phyloP scores from a whole-genome alignment of 2,888 invertebrate genomes.

The Rhaphigaster nebulosa region DNA sequence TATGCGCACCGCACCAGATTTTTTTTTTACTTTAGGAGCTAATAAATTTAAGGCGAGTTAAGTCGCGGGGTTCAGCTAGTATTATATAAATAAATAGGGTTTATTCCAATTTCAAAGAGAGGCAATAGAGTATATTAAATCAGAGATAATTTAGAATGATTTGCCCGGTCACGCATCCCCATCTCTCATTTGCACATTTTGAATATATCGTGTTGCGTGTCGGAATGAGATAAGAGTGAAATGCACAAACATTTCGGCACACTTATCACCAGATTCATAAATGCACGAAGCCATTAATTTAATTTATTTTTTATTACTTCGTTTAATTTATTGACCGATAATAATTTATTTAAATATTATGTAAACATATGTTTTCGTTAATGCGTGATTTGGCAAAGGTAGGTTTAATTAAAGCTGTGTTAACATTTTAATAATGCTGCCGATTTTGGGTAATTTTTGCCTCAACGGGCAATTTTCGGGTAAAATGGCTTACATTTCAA shows the following conservation, averaged over 20 bases:
- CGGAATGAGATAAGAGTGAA: neutral
- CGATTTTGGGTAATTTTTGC: too few relatives aligned
- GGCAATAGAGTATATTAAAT: neutral
- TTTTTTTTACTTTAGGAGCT: too few relatives aligned
- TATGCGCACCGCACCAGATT: too few relatives aligned
- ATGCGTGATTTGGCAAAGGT: neutral
- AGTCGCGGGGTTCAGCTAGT: too few relatives aligned
- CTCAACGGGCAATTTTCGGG: too few relatives aligned
- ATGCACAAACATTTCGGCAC: neutral
- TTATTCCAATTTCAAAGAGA: neutral
- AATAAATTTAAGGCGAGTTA: too few relatives aligned
- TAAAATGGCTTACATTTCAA: too few relatives aligned
- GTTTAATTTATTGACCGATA: neutral
- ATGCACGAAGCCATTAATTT: neutral
- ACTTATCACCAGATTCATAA: neutral
- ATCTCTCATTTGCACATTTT: neutral
- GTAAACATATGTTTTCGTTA: neutral
- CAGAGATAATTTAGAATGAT: neutral
- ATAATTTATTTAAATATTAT: neutral
- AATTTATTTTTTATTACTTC: neutral
- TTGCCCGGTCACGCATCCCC: neutral
- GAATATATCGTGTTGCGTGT: neutral
- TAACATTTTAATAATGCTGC: too few relatives aligned
- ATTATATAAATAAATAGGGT: too few relatives aligned
- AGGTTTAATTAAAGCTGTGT: neutral